phyloP scores from a whole-genome alignment of 2,797 vertebrate species.

The Anabas testudineus region DNA sequence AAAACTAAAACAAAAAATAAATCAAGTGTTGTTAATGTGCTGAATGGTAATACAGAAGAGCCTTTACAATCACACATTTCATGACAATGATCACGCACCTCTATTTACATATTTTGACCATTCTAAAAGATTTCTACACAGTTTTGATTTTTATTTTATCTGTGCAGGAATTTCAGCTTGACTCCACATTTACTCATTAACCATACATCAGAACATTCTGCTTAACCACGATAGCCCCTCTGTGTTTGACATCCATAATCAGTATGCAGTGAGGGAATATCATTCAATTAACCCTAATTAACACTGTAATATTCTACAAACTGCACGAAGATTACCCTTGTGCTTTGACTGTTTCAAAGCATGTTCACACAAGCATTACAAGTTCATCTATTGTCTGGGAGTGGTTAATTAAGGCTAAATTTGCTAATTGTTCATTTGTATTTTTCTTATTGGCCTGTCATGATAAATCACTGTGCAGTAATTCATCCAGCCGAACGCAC shows the following conservation, averaged over 20 bases:
- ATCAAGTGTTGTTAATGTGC: background rate
- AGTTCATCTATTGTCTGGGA: constrained; percentile 75
- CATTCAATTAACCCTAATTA: constrained; percentile 84
- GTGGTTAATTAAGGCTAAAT: constrained; percentile 79
- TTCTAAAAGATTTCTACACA: background rate
- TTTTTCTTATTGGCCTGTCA: constrained; percentile 79
- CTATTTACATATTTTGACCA: background rate
- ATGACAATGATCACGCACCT: background rate
- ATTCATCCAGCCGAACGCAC: constrained; percentile 70
- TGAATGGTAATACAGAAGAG: background rate
- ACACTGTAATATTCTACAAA: constrained; percentile 76
- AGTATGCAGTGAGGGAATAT: constrained; percentile 64
- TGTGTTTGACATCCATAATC: constrained; percentile 77
- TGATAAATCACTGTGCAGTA: constrained; percentile 76
- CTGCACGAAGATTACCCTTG: constrained; percentile 67
- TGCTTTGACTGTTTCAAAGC: constrained; percentile 65
- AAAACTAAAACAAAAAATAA: background rate
- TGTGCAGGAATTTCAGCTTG: constrained; percentile 49
- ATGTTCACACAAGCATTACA: constrained; percentile 72
- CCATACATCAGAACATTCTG: constrained; percentile 35
- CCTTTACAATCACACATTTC: background rate
- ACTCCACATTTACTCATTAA: constrained; percentile 28
- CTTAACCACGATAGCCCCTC: constrained; percentile 65
- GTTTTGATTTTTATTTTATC: constrained; percentile 17
- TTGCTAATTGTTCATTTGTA: constrained; percentile 85